A percentile compares a stretch with the other conserved stretches of the same genome.
phyloP scores from a whole-genome alignment of 2,888 invertebrate species.

The Ophioninae sp. region DNA sequence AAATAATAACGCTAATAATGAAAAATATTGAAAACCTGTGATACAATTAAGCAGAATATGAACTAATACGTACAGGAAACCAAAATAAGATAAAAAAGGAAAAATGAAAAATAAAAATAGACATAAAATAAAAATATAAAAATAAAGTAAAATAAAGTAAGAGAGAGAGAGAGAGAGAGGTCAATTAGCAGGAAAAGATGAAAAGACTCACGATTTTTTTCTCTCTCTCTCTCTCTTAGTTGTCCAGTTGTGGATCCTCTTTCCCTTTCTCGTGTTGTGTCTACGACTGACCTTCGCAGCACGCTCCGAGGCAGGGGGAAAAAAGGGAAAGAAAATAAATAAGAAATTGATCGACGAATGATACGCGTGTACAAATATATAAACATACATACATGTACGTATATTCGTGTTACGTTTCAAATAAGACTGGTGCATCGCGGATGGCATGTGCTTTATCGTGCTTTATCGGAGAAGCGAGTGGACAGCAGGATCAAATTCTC shows the following conservation, averaged over 20 bases:
- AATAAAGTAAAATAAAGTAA: too few species aligned
- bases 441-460: too few species aligned
- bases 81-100: too few species aligned
- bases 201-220: slow-evolving; percentile 18
- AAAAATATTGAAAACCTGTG: too few species aligned
- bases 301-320: slow-evolving; percentile 2
- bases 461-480: background rate
- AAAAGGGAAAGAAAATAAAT: background rate
- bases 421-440: background rate
- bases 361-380: background rate
- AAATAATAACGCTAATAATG: too few species aligned
- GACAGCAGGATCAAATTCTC: background rate
- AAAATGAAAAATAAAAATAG: too few species aligned
- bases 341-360: background rate
- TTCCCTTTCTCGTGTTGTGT: slow-evolving; percentile 17
- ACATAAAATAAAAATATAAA: too few species aligned
- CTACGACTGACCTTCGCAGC: slow-evolving; percentile 30
- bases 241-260: slow-evolving; percentile 25
- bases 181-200: slow-evolving; percentile 2
- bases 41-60: too few species aligned
- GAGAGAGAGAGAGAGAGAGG: background rate
- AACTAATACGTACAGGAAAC: too few species aligned
- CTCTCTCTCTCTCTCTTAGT: slow-evolving; percentile 11
- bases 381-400: background rate
- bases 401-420: slow-evolving; percentile 11